Evolutionary conservation across 2,888 invertebrate genomes (phyloP).

Genomic region (Amiota mariae): DNA sequence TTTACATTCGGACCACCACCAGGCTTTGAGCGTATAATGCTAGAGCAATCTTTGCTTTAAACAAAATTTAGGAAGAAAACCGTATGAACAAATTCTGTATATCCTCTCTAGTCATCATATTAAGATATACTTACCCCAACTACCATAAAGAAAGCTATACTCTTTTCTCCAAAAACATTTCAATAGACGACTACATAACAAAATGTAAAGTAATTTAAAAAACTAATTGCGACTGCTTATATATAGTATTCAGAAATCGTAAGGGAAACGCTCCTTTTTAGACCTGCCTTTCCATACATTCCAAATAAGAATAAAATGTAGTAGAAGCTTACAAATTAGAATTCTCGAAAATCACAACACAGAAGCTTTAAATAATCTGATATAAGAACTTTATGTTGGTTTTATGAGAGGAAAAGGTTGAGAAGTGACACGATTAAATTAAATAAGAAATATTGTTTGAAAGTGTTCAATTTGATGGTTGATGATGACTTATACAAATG

Average conservation of each 20-base stretch:
- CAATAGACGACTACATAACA: no score
- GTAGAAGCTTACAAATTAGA: not conserved
- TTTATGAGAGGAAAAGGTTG: no score
- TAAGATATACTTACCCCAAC: slow-evolving; percentile 49
- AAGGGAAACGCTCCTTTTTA: slow-evolving; percentile 7
- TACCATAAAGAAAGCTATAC: no score
- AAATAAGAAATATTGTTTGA: no score
- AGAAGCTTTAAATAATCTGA: not conserved
- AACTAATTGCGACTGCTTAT: slow-evolving; percentile 18
- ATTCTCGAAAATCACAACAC: not conserved
- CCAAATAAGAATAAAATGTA: not conserved
- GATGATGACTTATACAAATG: no score
- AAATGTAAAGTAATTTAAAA: slow-evolving; percentile 10
- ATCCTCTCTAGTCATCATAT: not conserved
- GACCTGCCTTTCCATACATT: slow-evolving; percentile 12
- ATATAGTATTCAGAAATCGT: not conserved
- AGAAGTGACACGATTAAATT: no score
- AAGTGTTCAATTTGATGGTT: no score
- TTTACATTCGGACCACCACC: slow-evolving; percentile 88
- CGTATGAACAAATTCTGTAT: slow-evolving; percentile 36
- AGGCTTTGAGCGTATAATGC: slow-evolving; percentile 96
- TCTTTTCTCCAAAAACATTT: no score
- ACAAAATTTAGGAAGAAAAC: not conserved
- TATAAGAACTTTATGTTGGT: no score
- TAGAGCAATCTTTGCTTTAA: slow-evolving; percentile 96